Evolutionary conservation across 2,797 vertebrate species (phyloP).

Genomic region (Columba guinea): DNA sequence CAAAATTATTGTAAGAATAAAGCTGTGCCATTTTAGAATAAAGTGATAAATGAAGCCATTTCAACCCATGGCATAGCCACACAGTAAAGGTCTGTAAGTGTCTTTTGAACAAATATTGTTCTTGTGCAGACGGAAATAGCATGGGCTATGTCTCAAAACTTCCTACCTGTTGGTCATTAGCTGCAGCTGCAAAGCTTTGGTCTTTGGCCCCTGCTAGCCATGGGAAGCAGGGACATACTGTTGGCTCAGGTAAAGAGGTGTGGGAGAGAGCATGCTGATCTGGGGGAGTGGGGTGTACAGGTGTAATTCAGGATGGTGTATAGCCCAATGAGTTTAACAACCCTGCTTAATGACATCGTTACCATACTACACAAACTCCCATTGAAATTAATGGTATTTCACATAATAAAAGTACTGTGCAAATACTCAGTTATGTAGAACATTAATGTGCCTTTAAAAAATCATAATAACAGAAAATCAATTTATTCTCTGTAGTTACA

Average conservation of each 20-base stretch:
- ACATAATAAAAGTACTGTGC: slow-evolving; percentile 59
- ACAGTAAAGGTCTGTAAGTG: neutral
- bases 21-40: neutral
- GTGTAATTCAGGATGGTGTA: slow-evolving; percentile 45
- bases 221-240: neutral
- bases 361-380: slow-evolving; percentile 54
- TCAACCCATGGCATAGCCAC: neutral
- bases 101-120: neutral
- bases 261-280: neutral
- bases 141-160: neutral
- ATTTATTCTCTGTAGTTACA: slow-evolving; percentile 13
- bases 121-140: neutral
- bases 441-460: slow-evolving; percentile 54
- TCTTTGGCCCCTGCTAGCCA: neutral
- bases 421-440: slow-evolving; percentile 40
- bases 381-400: slow-evolving; percentile 66
- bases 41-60: neutral
- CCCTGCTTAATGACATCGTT: slow-evolving; percentile 49
- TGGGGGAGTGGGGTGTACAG: neutral
- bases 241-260: neutral
- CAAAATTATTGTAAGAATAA: neutral
- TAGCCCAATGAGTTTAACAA: slow-evolving; percentile 48
- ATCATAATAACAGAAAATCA: slow-evolving; percentile 40
- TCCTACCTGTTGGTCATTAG: slow-evolving; percentile 1
- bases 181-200: slow-evolving; percentile 1